These are phyloP conservation scores for Entomobrya multifasciata DNA, from an alignment of 2,888 invertebrate species.

Conservation along the genomic window DNA sequence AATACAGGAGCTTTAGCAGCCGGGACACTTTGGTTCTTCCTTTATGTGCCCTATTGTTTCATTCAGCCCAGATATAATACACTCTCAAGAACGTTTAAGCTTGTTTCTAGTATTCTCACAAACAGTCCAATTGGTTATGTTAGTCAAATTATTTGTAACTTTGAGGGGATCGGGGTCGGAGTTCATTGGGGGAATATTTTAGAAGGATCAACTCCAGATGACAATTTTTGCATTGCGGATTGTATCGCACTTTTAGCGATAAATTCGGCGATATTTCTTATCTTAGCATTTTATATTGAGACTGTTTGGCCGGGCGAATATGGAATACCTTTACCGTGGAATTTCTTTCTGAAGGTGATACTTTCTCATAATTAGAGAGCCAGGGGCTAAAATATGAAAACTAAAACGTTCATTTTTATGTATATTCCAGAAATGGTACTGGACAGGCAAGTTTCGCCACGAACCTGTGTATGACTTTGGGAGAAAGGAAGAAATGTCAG, in stretches of 20 bases:
- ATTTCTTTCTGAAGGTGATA: constrained; percentile 87
- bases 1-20: constrained; percentile 90
- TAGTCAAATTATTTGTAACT: constrained; percentile 87
- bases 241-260: constrained; percentile 87
- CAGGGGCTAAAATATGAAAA: too few relatives aligned
- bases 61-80: constrained; percentile 85
- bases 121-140: constrained; percentile 92
- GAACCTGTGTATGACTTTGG: constrained; percentile 47
- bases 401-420: too few relatives aligned
- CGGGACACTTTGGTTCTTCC: constrained; percentile 89
- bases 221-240: constrained; percentile 86
- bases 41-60: constrained; percentile 88
- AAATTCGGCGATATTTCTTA: constrained; percentile 86
- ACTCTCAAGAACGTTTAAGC: constrained; percentile 68
- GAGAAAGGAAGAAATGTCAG: background rate
- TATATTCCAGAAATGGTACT: constrained; percentile 67
- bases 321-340: constrained; percentile 90
- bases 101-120: constrained; percentile 85
- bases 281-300: constrained; percentile 91
- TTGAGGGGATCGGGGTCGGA: constrained; percentile 85
- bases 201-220: constrained; percentile 85
- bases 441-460: constrained; percentile 62
- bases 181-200: constrained; percentile 86
- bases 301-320: constrained; percentile 93
- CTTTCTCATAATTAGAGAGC: too few relatives aligned